Conservation (phyloP, 1,140 invertebrate species). For the Zaprionus taronus region DNA sequence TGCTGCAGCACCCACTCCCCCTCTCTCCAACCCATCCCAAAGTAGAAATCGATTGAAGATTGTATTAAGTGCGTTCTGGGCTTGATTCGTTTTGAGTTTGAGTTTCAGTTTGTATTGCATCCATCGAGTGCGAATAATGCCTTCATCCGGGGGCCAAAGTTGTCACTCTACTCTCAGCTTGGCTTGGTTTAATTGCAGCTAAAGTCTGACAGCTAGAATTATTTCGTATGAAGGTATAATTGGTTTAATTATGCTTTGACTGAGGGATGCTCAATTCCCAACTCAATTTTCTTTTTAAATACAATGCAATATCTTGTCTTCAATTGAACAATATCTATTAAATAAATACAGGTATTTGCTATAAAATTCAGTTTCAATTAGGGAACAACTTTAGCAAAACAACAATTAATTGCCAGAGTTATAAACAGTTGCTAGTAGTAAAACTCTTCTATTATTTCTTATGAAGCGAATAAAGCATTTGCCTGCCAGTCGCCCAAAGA, state of each 20-base stretch:
- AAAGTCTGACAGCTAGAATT: neutral
- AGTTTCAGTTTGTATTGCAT: no score
- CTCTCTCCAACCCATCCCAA: neutral
- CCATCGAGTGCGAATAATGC: neutral
- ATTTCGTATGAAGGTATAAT: neutral
- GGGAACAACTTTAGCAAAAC: neutral
- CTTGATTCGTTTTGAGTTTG: neutral
- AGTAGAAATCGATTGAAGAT: neutral
- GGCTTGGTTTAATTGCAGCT: neutral
- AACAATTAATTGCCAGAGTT: neutral
- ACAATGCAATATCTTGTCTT: neutral
- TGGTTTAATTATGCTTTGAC: neutral
- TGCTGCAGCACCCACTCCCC: neutral
- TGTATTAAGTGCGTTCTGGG: conserved; percentile 5
- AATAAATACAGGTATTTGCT: no score
- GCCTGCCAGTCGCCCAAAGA: neutral
- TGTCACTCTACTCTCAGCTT: neutral
- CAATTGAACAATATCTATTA: neutral
- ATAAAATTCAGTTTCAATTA: neutral
- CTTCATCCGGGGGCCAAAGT: neutral
- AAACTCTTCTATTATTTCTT: neutral
- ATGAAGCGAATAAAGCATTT: neutral
- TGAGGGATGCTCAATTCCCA: no score
- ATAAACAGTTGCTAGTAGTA: neutral
- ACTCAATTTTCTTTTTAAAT: no score